Conservation (phyloP, 2,888 invertebrate genomes). For the Sepioteuthis lessoniana region DNA sequence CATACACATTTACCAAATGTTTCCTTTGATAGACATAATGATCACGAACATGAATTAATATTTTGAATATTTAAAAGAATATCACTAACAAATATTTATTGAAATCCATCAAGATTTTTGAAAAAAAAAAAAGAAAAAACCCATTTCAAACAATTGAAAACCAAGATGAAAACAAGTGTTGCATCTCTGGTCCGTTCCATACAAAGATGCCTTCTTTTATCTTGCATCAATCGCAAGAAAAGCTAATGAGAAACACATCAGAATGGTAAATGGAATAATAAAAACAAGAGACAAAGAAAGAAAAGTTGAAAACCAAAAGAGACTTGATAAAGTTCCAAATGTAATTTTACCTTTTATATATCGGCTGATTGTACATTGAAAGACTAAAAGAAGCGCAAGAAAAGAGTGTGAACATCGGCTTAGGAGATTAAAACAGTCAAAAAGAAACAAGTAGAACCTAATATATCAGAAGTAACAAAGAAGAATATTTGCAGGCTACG, state of each 20-base stretch:
- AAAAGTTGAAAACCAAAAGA: not conserved
- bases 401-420: not conserved
- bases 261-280: constrained; percentile 7
- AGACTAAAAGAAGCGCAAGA: not conserved
- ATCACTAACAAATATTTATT: no score
- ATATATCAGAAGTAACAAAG: not conserved
- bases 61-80: no score
- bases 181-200: not conserved
- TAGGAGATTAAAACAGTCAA: not conserved
- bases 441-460: not conserved
- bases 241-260: constrained; percentile 8
- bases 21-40: not conserved
- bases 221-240: not conserved
- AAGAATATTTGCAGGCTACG: not conserved
- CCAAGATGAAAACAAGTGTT: not conserved
- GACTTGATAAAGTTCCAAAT: not conserved
- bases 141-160: not conserved
- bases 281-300: not conserved
- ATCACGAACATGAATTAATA: no score
- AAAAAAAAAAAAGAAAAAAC: not conserved
- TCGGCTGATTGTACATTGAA: not conserved
- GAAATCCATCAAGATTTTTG: not conserved
- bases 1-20: not conserved
- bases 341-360: not conserved
- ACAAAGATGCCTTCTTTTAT: not conserved